A percentile compares a stretch with the other conserved stretches of the same genome.
These are phyloP conservation scores for Siniperca knerii DNA, from an alignment of 2,113 vertebrate genomes.

Conservation along the genomic window DNA sequence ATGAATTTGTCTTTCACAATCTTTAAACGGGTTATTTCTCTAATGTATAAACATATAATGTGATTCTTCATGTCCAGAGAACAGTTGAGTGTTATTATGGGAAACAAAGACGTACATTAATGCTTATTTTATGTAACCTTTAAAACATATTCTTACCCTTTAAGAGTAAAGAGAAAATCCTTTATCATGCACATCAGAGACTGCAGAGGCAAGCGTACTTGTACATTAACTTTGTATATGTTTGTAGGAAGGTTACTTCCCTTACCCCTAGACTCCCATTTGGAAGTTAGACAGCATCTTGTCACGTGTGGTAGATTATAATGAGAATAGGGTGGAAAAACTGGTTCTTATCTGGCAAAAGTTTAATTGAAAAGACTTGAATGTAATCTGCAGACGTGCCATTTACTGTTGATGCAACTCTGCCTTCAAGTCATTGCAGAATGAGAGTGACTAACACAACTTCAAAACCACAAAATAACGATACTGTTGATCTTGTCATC, in stretches of 20 bases:
- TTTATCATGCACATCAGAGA: not conserved
- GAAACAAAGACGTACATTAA: conserved; percentile 5
- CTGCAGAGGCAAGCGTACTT: not conserved
- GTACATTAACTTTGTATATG: not conserved
- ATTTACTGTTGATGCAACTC: not conserved
- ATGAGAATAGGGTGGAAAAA: not conserved
- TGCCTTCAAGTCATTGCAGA: not conserved
- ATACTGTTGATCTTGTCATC: not conserved
- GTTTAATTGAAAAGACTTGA: not conserved
- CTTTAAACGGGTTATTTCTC: not conserved
- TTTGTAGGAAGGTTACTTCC: not conserved
- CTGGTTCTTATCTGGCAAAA: conserved; percentile 31
- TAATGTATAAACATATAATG: conserved; percentile 15
- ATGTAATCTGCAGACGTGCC: not conserved
- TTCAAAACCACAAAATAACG: not conserved
- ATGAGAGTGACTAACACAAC: not conserved
- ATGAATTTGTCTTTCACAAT: not conserved
- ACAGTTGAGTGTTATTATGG: conserved; percentile 11
- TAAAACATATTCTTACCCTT: conserved; percentile 1
- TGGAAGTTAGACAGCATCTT: conserved; percentile 5
- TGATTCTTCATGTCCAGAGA: conserved; percentile 4
- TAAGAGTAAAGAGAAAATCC: not conserved
- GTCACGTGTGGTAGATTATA: not conserved
- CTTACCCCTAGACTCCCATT: not conserved
- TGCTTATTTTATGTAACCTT: not conserved